Percentiles rank a stretch among this genome's conserved stretches.
These are phyloP conservation scores for Gila orcuttii DNA, from an alignment of 2,113 vertebrate species.

Conservation along the genomic window DNA sequence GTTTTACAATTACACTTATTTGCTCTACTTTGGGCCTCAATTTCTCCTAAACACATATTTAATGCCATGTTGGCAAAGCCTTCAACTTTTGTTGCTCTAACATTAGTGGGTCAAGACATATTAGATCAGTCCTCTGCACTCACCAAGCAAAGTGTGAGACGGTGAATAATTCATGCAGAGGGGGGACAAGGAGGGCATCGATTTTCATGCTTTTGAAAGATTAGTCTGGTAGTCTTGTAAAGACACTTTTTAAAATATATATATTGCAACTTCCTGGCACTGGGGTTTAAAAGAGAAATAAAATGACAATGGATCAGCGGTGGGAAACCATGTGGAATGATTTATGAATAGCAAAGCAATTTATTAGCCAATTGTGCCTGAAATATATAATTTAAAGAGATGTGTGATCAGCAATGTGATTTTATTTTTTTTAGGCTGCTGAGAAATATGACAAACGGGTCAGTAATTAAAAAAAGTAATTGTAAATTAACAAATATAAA, in stretches of 20 bases:
- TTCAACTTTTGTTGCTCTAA: conserved; percentile 14
- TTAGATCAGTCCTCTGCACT: conserved; percentile 18
- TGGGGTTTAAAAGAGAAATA: neutral
- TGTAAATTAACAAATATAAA: neutral
- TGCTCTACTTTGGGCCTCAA: neutral
- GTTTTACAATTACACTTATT: neutral
- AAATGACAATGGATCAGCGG: neutral
- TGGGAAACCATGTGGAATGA: neutral
- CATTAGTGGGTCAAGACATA: conserved; percentile 11
- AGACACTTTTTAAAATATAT: neutral
- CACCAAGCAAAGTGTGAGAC: conserved; percentile 3
- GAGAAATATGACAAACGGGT: neutral
- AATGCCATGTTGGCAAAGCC: conserved; percentile 17
- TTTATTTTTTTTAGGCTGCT: neutral
- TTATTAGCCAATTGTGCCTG: neutral
- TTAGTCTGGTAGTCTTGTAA: conserved; percentile 16
- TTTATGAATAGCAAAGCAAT: neutral
- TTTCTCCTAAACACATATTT: conserved; percentile 13
- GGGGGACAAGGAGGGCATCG: neutral
- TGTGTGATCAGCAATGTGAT: neutral
- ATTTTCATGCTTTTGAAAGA: conserved; percentile 25
- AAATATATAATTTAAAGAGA: neutral
- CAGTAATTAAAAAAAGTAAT: neutral
- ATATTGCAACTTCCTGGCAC: neutral
- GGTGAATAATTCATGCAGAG: conserved; percentile 1